phyloP scores from a whole-genome alignment of 2,797 vertebrate genomes.

The Delichon dasypus region DNA sequence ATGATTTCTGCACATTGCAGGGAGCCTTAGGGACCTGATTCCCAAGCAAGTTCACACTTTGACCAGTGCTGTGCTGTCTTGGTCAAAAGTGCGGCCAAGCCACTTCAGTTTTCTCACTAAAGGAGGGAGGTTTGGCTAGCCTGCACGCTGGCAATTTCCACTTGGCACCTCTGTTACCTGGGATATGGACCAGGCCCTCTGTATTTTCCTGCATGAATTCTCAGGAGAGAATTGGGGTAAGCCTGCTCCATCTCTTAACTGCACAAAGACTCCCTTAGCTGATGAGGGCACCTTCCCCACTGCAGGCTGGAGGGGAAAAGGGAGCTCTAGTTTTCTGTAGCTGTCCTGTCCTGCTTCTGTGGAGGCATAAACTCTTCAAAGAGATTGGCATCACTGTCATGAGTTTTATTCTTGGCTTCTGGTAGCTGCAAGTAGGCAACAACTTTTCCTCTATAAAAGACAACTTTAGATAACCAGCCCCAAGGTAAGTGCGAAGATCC shows the following conservation, averaged over 20 bases:
- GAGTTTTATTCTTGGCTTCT: neutral
- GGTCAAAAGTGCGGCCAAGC: neutral
- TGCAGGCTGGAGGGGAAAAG: neutral
- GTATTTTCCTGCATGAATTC: neutral
- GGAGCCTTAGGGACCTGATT: neutral
- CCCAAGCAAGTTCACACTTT: neutral
- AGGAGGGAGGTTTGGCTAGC: neutral
- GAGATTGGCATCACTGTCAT: neutral
- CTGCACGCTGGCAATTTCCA: neutral
- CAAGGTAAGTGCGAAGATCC: neutral
- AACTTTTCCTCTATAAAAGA: neutral
- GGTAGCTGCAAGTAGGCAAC: neutral
- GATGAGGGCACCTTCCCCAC: neutral
- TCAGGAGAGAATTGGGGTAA: neutral
- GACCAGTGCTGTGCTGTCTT: neutral
- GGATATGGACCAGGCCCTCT: fast-evolving
- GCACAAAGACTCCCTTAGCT: neutral
- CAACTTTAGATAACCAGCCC: neutral
- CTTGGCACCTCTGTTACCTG: neutral
- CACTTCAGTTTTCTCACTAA: neutral
- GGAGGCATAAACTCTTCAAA: neutral
- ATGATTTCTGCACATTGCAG: neutral
- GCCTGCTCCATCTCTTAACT: neutral
- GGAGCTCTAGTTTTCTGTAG: neutral
- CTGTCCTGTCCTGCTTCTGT: neutral